phyloP scores from a whole-genome alignment of 2,113 vertebrate species.

The Mystacornis crossleyi region DNA sequence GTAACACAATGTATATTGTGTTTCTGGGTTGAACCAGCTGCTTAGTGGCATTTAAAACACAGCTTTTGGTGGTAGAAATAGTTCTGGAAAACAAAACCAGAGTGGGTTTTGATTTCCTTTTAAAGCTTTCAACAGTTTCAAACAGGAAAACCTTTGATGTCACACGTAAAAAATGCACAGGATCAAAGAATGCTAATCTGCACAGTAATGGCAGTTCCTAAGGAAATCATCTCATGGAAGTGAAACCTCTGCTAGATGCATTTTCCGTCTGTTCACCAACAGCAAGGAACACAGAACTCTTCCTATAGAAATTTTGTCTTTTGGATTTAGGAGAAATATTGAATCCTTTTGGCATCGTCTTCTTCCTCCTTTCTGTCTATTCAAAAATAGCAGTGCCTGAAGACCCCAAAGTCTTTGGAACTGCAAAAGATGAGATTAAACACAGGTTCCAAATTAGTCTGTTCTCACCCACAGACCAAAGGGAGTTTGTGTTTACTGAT shows the following conservation, averaged over 20 bases:
- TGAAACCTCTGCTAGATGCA: neutral
- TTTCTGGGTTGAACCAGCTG: neutral
- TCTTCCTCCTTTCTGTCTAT: neutral
- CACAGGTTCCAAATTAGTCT: neutral
- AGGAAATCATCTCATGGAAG: neutral
- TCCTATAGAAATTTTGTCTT: neutral
- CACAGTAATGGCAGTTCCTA: neutral
- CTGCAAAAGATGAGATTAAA: neutral
- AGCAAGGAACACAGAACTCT: neutral
- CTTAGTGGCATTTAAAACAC: neutral
- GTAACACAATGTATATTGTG: neutral
- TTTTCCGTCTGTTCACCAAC: neutral
- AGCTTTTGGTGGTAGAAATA: neutral
- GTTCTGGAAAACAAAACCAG: neutral
- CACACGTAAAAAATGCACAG: neutral
- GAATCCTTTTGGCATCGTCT: accelerated
- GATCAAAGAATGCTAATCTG: neutral
- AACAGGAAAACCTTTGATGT: neutral
- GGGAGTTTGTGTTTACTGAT: neutral
- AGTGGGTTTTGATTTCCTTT: neutral
- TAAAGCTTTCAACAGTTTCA: neutral
- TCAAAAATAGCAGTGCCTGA: neutral
- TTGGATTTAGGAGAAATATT: neutral
- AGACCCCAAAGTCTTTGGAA: neutral
- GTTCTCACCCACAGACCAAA: neutral